Base-by-base conservation (phyloP, 2,797 vertebrate genomes). In the Picus viridis region DNA sequence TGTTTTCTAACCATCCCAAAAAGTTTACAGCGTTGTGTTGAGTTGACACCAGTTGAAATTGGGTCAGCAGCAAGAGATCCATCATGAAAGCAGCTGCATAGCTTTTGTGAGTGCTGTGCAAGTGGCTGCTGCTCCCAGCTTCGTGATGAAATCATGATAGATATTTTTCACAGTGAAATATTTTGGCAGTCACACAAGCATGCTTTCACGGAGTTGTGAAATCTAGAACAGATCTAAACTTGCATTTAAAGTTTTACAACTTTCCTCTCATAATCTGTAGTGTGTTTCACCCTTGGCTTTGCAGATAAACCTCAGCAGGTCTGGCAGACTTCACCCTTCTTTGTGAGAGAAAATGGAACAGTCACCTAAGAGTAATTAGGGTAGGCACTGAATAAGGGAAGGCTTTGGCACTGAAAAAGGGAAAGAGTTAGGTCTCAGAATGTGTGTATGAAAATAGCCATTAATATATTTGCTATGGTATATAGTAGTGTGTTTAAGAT, bases 161-260 rank as follows among this genome's bases (percentile, higher is more conserved):
- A 1, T 22, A 36, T 81, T 92, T 92, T 83, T 77, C 67, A 61
- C 20, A 34, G 26, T 7, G 57, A 68, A 70, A 93, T 93, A 74
- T 81, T 83, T n/a, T 86, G 84, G 92, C 85, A 83, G 62, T 45
- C 78, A 61, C 69, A 81, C 72, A 82, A 76, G 30, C 59, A 27
- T 7, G 30, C 90, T 95, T 94, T 90, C 70, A 91, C 10, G 22
- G 73, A 65, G 47, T 51, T 95, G 70, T 90, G 61, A 83, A 96
- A 92, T 87, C 80, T 83, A 88, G 57, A 77, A 92, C 30, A 93
- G 59, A 63, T 49, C 88, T 83, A 80, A 81, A 89, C 84, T 87
- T 78, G 79, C 93, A 81, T 68, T 64, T 9, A 26, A 93, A 75
- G 76, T 86, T 96, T 94, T 64, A 69, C 87, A 76, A 45, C 43